These are phyloP conservation scores for Thermophis baileyi DNA, from an alignment of 2,113 vertebrate species.

Conservation along the genomic window DNA sequence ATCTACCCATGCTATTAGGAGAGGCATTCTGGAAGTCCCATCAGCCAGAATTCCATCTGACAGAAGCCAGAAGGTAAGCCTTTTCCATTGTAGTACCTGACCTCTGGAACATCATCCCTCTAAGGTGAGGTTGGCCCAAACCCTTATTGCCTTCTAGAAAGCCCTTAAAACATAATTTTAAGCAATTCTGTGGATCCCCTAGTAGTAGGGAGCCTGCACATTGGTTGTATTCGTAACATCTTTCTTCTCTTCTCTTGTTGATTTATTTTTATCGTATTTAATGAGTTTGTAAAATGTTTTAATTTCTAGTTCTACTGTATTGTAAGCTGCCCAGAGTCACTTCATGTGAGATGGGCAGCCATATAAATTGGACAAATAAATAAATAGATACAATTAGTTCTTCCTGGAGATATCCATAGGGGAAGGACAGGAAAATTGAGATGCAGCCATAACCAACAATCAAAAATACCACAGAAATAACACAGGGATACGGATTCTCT, in stretches of 20 bases:
- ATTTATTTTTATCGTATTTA: background rate
- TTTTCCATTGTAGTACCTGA: background rate
- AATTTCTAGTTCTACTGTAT: background rate
- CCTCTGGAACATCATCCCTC: background rate
- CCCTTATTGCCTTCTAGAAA: background rate
- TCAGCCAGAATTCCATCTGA: background rate
- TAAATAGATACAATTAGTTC: background rate
- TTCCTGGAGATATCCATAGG: background rate
- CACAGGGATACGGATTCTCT: background rate
- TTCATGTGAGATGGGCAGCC: background rate
- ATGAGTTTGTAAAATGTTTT: background rate
- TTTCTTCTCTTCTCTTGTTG: background rate
- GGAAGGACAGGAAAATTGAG: background rate
- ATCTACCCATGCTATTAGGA: background rate
- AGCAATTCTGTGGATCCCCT: background rate
- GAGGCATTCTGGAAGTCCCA: background rate
- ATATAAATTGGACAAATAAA: background rate
- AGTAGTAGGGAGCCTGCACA: background rate
- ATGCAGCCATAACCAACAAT: background rate
- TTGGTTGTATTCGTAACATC: background rate
- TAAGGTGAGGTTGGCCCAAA: background rate
- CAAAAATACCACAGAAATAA: background rate
- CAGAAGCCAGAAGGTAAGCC: background rate
- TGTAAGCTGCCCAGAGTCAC: background rate
- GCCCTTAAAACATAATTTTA: background rate